These are phyloP conservation scores for Hemitrygon akajei DNA, from an alignment of 2,797 vertebrate genomes.

Conservation along the genomic window DNA sequence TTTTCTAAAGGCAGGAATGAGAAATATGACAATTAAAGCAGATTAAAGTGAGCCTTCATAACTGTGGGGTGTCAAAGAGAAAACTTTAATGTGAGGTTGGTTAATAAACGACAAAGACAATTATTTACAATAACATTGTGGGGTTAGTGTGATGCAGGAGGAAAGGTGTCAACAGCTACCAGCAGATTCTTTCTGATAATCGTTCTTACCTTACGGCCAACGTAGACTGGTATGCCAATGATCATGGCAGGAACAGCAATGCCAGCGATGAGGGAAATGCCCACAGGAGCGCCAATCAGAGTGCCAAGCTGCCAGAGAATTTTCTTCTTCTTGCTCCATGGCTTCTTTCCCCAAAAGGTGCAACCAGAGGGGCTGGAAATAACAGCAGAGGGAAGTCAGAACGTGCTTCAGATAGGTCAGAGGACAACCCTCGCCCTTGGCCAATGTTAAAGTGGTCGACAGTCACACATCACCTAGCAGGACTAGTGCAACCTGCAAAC, in stretches of 20 bases:
- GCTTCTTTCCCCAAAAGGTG: constrained; percentile 98
- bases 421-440: background rate
- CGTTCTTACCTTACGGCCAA: constrained; percentile 82
- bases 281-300: constrained; percentile 88
- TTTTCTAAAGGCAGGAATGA: background rate
- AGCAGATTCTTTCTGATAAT: background rate
- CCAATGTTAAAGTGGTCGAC: background rate
- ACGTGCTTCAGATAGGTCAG: background rate
- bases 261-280: constrained; percentile 94
- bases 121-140: background rate
- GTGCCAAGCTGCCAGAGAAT: constrained; percentile 97
- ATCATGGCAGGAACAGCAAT: constrained; percentile 97
- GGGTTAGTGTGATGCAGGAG: background rate
- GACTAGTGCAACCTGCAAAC: background rate
- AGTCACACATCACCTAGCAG: background rate
- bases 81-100: background rate
- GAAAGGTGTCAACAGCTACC: background rate
- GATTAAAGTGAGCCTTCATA: background rate
- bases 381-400: background rate
- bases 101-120: no score
- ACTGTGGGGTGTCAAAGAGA: background rate
- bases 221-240: constrained; percentile 93
- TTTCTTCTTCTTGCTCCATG: constrained; percentile 98
- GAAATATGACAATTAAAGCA: background rate
- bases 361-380: constrained; percentile 84